Base-by-base conservation (phyloP, 1,140 invertebrate species). In the Trachymyrmex septentrionalis region DNA sequence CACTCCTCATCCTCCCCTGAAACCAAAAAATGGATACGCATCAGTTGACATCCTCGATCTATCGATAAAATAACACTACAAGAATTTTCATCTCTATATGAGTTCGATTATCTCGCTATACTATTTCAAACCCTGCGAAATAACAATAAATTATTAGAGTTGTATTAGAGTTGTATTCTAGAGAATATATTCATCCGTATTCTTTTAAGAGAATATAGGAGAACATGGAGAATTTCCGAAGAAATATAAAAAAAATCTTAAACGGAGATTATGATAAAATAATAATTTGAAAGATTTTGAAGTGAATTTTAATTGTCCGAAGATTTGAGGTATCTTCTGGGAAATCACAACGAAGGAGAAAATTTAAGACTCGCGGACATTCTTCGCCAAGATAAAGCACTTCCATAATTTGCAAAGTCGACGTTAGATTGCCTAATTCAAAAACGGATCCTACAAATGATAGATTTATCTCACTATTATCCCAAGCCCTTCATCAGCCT, bases 1-100 rank as follows among this genome's bases (percentile, higher is more conserved):
- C 95, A 95, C 90, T 95, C 95, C 87, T 95, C 95, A 95, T 95
- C 95, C 92, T 95, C 95, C 93, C 95, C 95, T 95, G 88, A 12
- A 94, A 94, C 7, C 14, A 53, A 86, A 63, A 19, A 6, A n/a
- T 21, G 48, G 12, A n/a, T 1, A 12, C 6, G 24, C 50, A 27
- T 76, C n/a, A 80, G 0, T n/a, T 3, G n/a, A n/a, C 3, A 10
- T n/a, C n/a, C 7, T 57, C 24, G 5, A 64, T 38, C 16, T n/a
- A n/a, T n/a, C n/a, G n/a, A n/a, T n/a, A n/a, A n/a, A n/a, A n/a
- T n/a, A n/a, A n/a, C 14, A 34, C 30, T 24, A 4, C 19, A 5
- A 16, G 5, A 44, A 19, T 77, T n/a, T 63, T 44, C 16, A n/a
- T 1, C 9, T 12, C 2, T 44, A 44, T 9, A 44, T 2, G 24